Evolutionary conservation across 2,888 invertebrate species (phyloP), one percentile per base, ranked within the genome.

Genomic region (Synanthedon myopaeformis): DNA sequence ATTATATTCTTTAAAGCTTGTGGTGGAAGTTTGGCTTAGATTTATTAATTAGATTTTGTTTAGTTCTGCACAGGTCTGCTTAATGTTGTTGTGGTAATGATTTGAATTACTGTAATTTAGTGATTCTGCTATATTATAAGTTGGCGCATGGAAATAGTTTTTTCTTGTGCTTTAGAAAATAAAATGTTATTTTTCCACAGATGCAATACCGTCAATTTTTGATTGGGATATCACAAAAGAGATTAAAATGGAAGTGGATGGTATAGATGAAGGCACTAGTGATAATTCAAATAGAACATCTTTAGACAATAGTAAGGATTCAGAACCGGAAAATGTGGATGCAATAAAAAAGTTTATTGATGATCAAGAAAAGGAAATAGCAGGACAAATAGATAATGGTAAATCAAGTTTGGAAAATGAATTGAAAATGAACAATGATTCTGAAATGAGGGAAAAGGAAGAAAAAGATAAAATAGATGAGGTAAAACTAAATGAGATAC

Each of bases 131-230:
- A 35, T 35, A 35, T 45, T 41, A 41, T 23, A 35, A 51, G 53
- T 50, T 53, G 52, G 51, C 52, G 3, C 45, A 45, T 45, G 45
- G 45, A 45, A 13, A n/a, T 45, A n/a, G 14, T 12, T 45, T n/a
- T 45, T 23, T 23, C 23, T 23, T 23, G 5, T 12, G n/a, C 11
- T 13, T 13, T 19, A 17, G 42, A 14, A 8, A 42, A 13, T 42
- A 41, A 10, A 51, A 51, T 51, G 12, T 51, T 57, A 42, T 56
- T 41, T 53, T 79, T 78, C 35, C 35, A 53, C 67, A 88, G 93
- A 92, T 60, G 91, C 92, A 6, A 84, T 92, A 52, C 93, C 94
- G 6, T 92, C 92, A 56, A 92, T 94, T 54, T 94, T 94, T 76
- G 87, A 91, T 3, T 92, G 92, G 92, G 75, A 64, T 54, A 66